These are phyloP conservation scores for Drosophila dunni DNA, from an alignment of 1,140 invertebrate species.

Conservation along the genomic window DNA sequence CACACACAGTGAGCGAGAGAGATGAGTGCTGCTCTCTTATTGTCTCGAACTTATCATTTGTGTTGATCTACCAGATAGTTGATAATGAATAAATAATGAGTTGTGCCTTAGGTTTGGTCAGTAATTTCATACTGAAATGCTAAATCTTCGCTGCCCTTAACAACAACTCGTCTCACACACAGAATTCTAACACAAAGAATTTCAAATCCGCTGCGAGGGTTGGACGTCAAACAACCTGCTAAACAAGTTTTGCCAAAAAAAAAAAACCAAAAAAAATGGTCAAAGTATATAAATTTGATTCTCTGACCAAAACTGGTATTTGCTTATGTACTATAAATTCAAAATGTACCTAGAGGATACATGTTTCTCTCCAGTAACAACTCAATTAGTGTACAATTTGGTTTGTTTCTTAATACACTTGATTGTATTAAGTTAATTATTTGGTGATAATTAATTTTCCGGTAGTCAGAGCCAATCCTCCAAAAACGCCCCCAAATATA, in stretches of 20 bases:
- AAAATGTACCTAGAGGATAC: constrained; percentile 32
- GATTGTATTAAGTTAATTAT: not conserved
- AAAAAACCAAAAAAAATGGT: constrained; percentile 9
- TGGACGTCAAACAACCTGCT: constrained; percentile 42
- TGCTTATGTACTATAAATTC: not conserved
- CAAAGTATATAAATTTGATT: not conserved
- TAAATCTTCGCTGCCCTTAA: constrained; percentile 11
- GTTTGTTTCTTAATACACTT: no score
- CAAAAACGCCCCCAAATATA: constrained; percentile 9
- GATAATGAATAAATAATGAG: constrained; percentile 31
- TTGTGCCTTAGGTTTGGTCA: constrained; percentile 64
- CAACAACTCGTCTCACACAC: no score
- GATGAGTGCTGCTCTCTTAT: not conserved
- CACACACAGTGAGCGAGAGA: not conserved
- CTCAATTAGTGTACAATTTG: no score
- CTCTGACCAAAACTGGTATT: constrained; percentile 10
- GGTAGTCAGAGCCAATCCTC: not conserved
- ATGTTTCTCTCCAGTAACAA: not conserved
- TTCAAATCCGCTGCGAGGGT: constrained; percentile 5
- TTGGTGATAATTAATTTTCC: not conserved
- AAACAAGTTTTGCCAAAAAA: constrained; percentile 69
- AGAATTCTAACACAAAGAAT: constrained; percentile 27
- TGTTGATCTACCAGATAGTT: constrained; percentile 15
- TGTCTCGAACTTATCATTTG: not conserved
- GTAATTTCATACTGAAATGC: constrained; percentile 29